Evolutionary conservation across 2,888 invertebrate genomes (phyloP).

Genomic region (Linnaemya vulpina): DNA sequence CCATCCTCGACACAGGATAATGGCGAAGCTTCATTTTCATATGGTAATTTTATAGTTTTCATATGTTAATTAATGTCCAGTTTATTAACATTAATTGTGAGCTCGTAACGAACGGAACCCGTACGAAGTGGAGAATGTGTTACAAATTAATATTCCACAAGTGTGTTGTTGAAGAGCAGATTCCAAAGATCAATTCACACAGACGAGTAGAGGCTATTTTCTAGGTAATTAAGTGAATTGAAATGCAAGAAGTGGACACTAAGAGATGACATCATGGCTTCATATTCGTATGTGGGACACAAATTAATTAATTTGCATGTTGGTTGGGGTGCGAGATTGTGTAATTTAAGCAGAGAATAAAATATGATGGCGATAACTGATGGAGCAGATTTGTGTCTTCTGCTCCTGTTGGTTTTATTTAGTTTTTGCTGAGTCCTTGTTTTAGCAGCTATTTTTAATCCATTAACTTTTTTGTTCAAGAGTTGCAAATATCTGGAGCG

Average conservation of each 20-base stretch:
- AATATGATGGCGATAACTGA: not conserved
- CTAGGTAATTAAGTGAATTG: conserved; percentile 64
- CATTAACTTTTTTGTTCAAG: too few species aligned
- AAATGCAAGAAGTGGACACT: conserved; percentile 45
- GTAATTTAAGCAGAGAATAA: conserved; percentile 2
- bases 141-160: conserved; percentile 68
- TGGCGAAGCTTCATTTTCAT: conserved; percentile 47
- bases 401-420: not conserved
- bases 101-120: conserved; percentile 42
- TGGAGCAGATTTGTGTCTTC: not conserved
- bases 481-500: too few species aligned
- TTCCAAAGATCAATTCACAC: conserved; percentile 56
- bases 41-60: conserved; percentile 71
- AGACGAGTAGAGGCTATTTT: conserved; percentile 29
- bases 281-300: not conserved
- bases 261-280: conserved; percentile 57
- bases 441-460: not conserved
- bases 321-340: not conserved
- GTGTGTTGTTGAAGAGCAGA: conserved; percentile 55
- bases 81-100: conserved; percentile 70
- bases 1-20: conserved; percentile 9
- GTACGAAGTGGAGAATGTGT: conserved; percentile 1
- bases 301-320: conserved; percentile 42
- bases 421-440: not conserved
- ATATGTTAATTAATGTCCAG: conserved; percentile 70